Evolutionary conservation across 2,888 invertebrate genomes (phyloP).

Genomic region (Mesorhabditis belari): DNA sequence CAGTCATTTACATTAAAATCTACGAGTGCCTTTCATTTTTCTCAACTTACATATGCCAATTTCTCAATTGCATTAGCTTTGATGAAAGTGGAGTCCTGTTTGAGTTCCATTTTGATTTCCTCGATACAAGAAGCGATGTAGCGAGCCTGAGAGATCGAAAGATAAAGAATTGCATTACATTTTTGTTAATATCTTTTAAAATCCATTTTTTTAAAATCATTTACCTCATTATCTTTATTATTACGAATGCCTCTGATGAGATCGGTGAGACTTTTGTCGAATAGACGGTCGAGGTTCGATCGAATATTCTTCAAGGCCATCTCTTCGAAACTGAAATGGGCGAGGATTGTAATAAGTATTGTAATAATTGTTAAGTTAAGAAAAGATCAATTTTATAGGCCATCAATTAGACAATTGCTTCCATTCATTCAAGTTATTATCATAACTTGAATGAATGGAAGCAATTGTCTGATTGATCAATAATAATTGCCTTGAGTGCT

Average conservation of each 20-base stretch:
- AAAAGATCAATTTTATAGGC: neutral
- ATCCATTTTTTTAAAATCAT: neutral
- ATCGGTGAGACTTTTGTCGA: slow-evolving; percentile 98
- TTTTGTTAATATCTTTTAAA: neutral
- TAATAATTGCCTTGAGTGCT: neutral
- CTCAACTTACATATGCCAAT: slow-evolving; percentile 84
- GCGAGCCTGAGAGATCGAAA: slow-evolving; percentile 68
- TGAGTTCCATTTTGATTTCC: slow-evolving; percentile 94
- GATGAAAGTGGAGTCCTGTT: slow-evolving; percentile 91
- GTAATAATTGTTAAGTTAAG: neutral
- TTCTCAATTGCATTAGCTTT: slow-evolving; percentile 99
- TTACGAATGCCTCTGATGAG: slow-evolving; percentile 95
- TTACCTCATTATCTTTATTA: slow-evolving; percentile 99
- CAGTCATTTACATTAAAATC: slow-evolving; percentile 47
- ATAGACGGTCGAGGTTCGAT: slow-evolving; percentile 91
- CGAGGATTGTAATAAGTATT: slow-evolving; percentile 60
- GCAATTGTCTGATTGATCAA: too few relatives aligned
- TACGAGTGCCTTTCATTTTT: slow-evolving; percentile 72
- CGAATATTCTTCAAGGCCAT: slow-evolving; percentile 51
- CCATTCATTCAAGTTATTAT: too few relatives aligned
- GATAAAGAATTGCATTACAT: neutral
- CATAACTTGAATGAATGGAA: neutral
- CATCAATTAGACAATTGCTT: too few relatives aligned
- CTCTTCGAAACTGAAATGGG: slow-evolving; percentile 20
- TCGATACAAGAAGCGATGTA: slow-evolving; percentile 99